Base-by-base conservation (phyloP, 2,888 invertebrate species). In the Andrena fulva region DNA sequence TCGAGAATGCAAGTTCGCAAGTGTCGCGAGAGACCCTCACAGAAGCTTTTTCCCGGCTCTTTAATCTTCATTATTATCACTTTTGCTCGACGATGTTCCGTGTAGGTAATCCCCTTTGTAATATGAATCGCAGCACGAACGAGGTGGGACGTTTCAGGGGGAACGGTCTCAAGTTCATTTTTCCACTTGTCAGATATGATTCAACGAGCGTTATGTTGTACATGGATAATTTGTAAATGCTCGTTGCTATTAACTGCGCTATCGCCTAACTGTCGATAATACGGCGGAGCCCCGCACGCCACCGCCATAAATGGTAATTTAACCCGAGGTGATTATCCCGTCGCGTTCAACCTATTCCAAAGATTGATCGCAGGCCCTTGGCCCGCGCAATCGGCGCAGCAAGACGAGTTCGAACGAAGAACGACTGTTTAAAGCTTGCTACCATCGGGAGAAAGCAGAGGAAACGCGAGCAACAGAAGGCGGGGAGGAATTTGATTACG, bases 401-500 rank as follows among this genome's bases (percentile, higher is more conserved):
- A 12, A 56, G 3, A 12, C 24, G 56, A 20, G 24, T 8, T 56
- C 56, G n/a, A 56, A 56, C 20, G 4, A 10, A 56, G 24, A 10
- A 42, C 16, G 59, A 59, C 64, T 56, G 54, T 75, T 75, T 75
- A 75, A 63, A 31, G 56, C 56, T 31, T 31, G 66, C 29, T 60
- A 33, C 33, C 31, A 20, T 29, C 20, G 27, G 54, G 69, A 29
- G 31, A 62, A 24, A 54, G 33, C 42, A 27, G 35, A 42, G 59
- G 42, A 48, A 20, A 7, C n/a, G 20, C 31, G 59, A 27, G 2
- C 7, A 12, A 70, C 27, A 20, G 27, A 59, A 12, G 56, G 33
- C n/a, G n/a, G n/a, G 27, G 56, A 69, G 54, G 52, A 77, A 77
- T 79, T 76, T 77, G 69, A 80, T 77, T 70, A 80, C 20, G 20